Evolutionary conservation across 2,113 vertebrate genomes (phyloP), one percentile per base, ranked within the genome.

Genomic region (Leiothrix lutea): DNA sequence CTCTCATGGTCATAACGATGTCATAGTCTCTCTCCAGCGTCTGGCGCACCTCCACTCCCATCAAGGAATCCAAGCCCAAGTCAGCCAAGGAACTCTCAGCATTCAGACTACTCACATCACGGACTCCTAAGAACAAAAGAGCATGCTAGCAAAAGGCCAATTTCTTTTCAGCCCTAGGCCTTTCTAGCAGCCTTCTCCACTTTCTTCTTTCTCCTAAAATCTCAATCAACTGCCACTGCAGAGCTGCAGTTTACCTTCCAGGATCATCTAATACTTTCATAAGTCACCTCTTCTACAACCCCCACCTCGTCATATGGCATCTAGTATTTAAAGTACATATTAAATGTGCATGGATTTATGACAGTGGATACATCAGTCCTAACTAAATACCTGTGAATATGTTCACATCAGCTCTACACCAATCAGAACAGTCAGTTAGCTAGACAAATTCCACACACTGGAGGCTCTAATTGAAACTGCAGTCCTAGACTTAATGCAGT

Each of bases 21-120:
- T 99, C 98, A 1, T 99, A 98, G 96, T 99, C 99, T 0, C 98
- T 98, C 94, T 99, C 99, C 89, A 99, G 97, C 0, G 97, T 99
- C 97, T 99, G 99, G 18, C 99, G 99, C 64, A 99, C 99, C 96
- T 99, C 99, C 79, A 99, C 99, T 3, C 99, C 99, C 99, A 99
- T 99, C 91, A 99, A 96, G 1, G 99, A 99, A 95, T 99, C 99
- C 92, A 99, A 97, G 44, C 99, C 99, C 83, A 99, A 95, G 92
- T 99, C 99, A 6, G 98, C 98, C 97, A 99, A 94, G 4, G 99
- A 98, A 60, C 98, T 96, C 12, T 99, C 98, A 31, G 98, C 94
- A 51, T 98, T 99, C 86, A 99, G 74, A 38, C 94, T 98, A 48
- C 69, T 98, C 65, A 99, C 79, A 3, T 99, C 99, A 12, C 98